Evolutionary conservation across 2,797 vertebrate species (phyloP).

Genomic region (Falco peregrinus): DNA sequence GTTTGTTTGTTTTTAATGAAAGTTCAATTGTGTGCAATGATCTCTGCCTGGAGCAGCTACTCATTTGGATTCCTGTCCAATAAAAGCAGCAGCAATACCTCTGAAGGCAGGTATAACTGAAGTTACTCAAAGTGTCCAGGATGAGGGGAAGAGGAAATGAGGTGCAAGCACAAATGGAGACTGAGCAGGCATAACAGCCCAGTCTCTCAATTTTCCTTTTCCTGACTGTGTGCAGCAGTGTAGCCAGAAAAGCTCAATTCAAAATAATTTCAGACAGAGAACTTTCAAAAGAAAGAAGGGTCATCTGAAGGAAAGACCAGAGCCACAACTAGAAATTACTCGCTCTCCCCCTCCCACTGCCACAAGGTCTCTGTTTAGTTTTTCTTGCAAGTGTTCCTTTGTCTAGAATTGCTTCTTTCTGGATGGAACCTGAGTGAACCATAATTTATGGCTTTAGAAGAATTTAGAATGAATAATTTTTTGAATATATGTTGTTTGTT

Average conservation of each 20-base stretch:
- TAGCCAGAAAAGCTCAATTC: background rate
- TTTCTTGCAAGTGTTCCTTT: background rate
- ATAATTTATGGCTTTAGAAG: background rate
- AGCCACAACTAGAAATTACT: background rate
- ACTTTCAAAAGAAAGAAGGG: background rate
- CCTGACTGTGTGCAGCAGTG: background rate
- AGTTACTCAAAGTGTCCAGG: background rate
- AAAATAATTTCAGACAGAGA: background rate
- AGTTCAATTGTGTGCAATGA: background rate
- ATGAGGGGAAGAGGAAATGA: background rate
- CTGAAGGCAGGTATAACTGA: background rate
- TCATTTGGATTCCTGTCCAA: background rate
- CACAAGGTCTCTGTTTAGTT: background rate
- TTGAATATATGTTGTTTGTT: background rate
- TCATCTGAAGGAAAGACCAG: background rate
- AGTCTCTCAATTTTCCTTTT: background rate
- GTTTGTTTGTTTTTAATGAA: background rate
- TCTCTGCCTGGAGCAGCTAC: background rate
- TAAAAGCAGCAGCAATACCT: background rate
- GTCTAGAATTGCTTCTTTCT: background rate
- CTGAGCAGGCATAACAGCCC: background rate
- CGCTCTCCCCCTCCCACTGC: background rate
- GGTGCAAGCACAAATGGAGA: background rate
- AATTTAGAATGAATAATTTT: background rate
- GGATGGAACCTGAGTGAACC: background rate